Evolutionary conservation across 2,113 vertebrate genomes (phyloP).

Genomic region (Clinocottus analis): DNA sequence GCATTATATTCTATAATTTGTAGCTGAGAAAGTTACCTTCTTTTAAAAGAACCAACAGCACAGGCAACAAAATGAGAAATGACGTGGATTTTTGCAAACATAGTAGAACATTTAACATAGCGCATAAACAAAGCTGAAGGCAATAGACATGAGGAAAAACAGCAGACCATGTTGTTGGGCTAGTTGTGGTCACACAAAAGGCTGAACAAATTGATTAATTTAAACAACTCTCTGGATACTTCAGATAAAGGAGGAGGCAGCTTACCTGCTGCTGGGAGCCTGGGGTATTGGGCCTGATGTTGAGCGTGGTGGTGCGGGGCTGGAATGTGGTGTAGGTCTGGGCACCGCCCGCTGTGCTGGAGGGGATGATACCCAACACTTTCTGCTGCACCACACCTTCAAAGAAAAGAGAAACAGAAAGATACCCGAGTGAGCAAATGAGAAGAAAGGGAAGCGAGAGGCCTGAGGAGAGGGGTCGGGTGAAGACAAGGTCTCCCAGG

Average conservation of each 20-base stretch:
- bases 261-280: constrained; percentile 87
- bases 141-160: background rate
- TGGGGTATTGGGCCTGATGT: constrained; percentile 90
- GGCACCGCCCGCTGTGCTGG: constrained; percentile 88
- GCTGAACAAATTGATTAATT: background rate
- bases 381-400: constrained; percentile 91
- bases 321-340: constrained; percentile 96
- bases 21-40: background rate
- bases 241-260: background rate
- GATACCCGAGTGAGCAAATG: background rate
- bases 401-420: constrained; percentile 17
- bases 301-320: constrained; percentile 92
- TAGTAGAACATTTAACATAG: background rate
- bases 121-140: background rate
- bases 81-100: background rate
- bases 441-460: background rate
- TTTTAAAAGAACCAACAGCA: background rate
- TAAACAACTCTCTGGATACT: background rate
- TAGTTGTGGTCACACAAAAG: background rate
- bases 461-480: background rate
- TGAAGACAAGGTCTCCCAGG: background rate
- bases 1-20: background rate
- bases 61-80: background rate
- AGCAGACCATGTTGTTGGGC: background rate
- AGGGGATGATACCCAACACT: constrained; percentile 96